Evolutionary conservation across 2,797 vertebrate genomes (phyloP), one percentile per base, ranked within the genome.

Genomic region (Chiloscyllium punctatum): DNA sequence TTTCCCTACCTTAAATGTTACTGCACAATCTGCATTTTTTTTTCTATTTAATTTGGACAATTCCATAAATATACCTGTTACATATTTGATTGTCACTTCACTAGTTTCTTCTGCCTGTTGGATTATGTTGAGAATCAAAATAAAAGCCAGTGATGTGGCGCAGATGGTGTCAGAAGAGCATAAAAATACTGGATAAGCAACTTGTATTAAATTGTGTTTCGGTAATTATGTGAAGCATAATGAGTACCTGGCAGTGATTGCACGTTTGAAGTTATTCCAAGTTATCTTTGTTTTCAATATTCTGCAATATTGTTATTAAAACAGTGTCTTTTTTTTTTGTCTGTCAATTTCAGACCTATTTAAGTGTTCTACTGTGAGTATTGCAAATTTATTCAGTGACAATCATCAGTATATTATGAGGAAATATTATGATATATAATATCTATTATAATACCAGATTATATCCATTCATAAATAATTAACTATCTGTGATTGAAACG

Each of bases 141-240:
- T 95, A 42, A 77, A 53, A 74, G 69, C 16, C 48, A 77, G 71
- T 71, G 48, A 33, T 57, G 18, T 51, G 71, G 94, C 23, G 53
- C 71, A 95, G 72, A 77, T 95, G 48, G 71, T 1, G 30, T 33
- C 27, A 77, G 23, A 95, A 57, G 71, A 95, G 8, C 48, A 18
- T 33, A 74, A 95, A 94, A 95, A n/a, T 95, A 77, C 42, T 77
- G 71, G 30, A n/a, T 95, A 51, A 94, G 69, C 23, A 94, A 51
- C 23, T 48, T 30, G 62, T 71, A 18, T 18, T n/a, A 90, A 90
- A 72, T 48, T 30, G 33, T 95, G 42, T 48, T 72, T 72, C 4
- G 25, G 37, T 94, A 94, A 72, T 94, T 94, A 71, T 2, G 3
- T 71, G 27, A 72, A 71, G 68, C 48, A 27, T 94, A 69, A 94